Evolutionary conservation across 2,113 vertebrate genomes (phyloP).

Genomic region (Nibea albiflora): DNA sequence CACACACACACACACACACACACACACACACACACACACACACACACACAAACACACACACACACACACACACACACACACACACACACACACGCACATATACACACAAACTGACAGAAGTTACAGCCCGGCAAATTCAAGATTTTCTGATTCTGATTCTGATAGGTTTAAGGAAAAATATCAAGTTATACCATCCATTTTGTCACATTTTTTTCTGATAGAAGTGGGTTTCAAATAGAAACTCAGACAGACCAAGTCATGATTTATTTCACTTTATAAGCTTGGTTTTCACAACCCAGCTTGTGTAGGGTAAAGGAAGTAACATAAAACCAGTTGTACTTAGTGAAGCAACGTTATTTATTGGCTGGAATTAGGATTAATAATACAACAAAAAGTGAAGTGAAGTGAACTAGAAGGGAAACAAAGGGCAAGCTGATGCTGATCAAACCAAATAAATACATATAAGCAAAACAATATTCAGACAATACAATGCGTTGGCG

Average conservation of each 20-base stretch:
- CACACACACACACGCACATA: not conserved
- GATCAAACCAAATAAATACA: too few relatives aligned
- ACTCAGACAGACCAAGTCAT: not conserved
- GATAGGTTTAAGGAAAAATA: not conserved
- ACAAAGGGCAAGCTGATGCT: too few relatives aligned
- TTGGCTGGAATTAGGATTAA: too few relatives aligned
- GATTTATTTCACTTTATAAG: not conserved
- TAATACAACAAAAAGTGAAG: too few relatives aligned
- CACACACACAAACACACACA: too few relatives aligned
- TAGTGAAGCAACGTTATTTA: too few relatives aligned
- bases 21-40: not conserved
- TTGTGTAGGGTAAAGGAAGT: too few relatives aligned
- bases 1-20: not conserved
- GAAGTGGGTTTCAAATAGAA: not conserved
- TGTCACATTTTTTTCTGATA: conserved; percentile 14
- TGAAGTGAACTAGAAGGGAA: too few relatives aligned
- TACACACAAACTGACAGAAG: not conserved
- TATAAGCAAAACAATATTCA: too few relatives aligned
- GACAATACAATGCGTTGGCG: too few relatives aligned
- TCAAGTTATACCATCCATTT: not conserved
- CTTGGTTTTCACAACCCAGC: not conserved
- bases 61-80: too few relatives aligned
- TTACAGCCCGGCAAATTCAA: conserved; percentile 6
- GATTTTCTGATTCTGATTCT: conserved; percentile 35
- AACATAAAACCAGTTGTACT: too few relatives aligned